These are phyloP conservation scores for Ooceraea biroi DNA, from an alignment of 1,140 invertebrate genomes.

Conservation along the genomic window DNA sequence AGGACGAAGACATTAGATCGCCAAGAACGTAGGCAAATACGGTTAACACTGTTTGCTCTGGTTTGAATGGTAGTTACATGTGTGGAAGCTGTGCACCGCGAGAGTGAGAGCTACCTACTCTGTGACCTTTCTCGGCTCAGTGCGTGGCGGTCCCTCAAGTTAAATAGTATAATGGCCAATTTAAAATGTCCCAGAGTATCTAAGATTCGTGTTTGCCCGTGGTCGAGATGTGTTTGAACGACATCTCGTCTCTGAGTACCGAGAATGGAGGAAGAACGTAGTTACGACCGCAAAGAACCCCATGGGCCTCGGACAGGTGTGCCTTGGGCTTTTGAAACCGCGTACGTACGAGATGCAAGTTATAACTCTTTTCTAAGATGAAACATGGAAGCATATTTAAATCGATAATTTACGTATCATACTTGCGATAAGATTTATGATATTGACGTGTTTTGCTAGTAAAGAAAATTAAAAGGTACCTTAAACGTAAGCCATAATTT, in stretches of 20 bases:
- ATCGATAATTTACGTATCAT: background rate
- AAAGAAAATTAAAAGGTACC: background rate
- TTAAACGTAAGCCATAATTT: background rate
- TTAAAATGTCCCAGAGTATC: slow-evolving; percentile 84
- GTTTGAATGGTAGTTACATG: slow-evolving; percentile 79
- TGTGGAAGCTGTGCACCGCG: slow-evolving; percentile 73
- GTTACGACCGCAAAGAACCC: slow-evolving; percentile 71
- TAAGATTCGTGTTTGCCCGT: slow-evolving; percentile 83
- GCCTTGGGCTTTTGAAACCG: slow-evolving; percentile 46
- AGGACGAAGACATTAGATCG: slow-evolving; percentile 78
- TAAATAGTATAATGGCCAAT: slow-evolving; percentile 87
- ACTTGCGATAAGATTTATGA: background rate
- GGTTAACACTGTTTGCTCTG: slow-evolving; percentile 83
- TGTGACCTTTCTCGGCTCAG: slow-evolving; percentile 65
- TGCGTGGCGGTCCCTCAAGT: slow-evolving; percentile 81
- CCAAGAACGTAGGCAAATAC: slow-evolving; percentile 82
- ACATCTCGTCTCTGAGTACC: slow-evolving; percentile 73
- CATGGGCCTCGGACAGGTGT: slow-evolving; percentile 74
- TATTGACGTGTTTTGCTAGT: background rate
- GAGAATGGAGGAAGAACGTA: slow-evolving; percentile 76
- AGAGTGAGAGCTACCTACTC: slow-evolving; percentile 53
- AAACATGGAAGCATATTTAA: background rate
- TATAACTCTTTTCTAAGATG: background rate
- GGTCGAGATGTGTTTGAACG: slow-evolving; percentile 81
- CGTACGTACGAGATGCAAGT: background rate